Conservation (phyloP, 2,797 vertebrate species). For the Meda fulgida region DNA sequence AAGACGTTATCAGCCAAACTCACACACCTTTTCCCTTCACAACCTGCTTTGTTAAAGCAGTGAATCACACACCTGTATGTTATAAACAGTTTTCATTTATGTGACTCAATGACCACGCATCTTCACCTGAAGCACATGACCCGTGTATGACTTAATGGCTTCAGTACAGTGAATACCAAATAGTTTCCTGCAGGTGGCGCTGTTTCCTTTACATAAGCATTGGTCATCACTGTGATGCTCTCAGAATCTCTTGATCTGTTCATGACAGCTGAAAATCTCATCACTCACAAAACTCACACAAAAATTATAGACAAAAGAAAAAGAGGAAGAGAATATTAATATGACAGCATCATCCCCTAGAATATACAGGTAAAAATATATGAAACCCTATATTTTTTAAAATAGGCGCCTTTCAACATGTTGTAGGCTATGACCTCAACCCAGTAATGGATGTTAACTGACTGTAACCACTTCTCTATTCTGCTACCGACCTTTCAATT, state of each 20-base stretch:
- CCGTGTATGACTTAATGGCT: not conserved
- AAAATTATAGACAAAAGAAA: not conserved
- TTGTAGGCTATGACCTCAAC: not conserved
- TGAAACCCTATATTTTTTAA: not conserved
- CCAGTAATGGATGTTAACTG: not conserved
- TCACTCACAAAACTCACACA: not conserved
- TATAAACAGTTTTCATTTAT: not conserved
- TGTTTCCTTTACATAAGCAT: not conserved
- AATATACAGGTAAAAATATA: not conserved
- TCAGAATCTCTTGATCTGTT: not conserved
- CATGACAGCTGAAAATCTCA: not conserved
- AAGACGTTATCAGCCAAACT: not conserved
- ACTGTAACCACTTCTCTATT: slow-evolving; percentile 38
- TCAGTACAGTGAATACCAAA: not conserved
- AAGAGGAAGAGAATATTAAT: not conserved
- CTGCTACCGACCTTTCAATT: not conserved
- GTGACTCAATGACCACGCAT: slow-evolving; percentile 19
- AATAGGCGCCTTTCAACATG: not conserved
- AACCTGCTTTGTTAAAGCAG: not conserved
- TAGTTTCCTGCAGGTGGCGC: not conserved
- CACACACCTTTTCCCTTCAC: not conserved
- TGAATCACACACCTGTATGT: slow-evolving; percentile 4
- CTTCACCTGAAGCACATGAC: slow-evolving; percentile 4
- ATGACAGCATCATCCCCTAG: not conserved
- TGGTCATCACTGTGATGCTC: slow-evolving; percentile 3